These are phyloP conservation scores for Caenorhabditis zanzibari DNA, from an alignment of 2,888 invertebrate genomes.

Conservation along the genomic window DNA sequence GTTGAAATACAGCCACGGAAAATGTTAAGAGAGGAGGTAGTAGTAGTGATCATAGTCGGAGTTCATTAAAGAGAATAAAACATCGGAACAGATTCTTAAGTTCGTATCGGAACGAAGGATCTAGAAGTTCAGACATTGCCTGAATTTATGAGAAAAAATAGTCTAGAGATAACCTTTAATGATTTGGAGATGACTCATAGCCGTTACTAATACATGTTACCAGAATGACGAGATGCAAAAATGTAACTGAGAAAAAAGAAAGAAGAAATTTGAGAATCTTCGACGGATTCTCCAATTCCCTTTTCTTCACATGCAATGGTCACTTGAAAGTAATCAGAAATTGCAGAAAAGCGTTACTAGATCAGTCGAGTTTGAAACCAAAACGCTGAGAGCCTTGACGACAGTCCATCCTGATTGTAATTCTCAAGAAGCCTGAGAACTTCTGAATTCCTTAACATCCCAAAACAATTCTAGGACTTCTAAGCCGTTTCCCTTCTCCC, in stretches of 20 bases:
- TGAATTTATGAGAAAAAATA: too few species aligned
- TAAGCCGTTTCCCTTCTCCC: constrained; percentile 15
- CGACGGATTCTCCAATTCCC: constrained; percentile 38
- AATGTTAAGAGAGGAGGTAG: too few species aligned
- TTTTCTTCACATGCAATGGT: constrained; percentile 24
- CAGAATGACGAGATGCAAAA: not conserved
- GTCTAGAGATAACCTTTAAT: not conserved
- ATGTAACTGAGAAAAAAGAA: constrained; percentile 18
- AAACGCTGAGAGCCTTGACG: too few species aligned
- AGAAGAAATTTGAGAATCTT: constrained; percentile 45
- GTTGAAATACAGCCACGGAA: too few species aligned
- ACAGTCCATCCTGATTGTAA: not conserved
- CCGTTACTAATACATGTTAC: too few species aligned
- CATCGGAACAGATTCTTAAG: too few species aligned
- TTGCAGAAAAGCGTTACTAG: not conserved
- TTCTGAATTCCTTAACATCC: not conserved
- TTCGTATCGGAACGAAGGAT: too few species aligned
- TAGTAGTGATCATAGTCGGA: too few species aligned
- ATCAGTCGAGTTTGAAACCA: too few species aligned
- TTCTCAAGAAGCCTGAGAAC: constrained; percentile 18
- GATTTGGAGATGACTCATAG: not conserved
- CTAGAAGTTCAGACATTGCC: too few species aligned
- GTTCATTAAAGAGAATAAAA: too few species aligned
- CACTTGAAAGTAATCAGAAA: constrained; percentile 15
- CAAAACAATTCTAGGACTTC: constrained; percentile 25